These are phyloP conservation scores for Eriocheir sinensis DNA, from an alignment of 1,140 invertebrate species.

Conservation along the genomic window DNA sequence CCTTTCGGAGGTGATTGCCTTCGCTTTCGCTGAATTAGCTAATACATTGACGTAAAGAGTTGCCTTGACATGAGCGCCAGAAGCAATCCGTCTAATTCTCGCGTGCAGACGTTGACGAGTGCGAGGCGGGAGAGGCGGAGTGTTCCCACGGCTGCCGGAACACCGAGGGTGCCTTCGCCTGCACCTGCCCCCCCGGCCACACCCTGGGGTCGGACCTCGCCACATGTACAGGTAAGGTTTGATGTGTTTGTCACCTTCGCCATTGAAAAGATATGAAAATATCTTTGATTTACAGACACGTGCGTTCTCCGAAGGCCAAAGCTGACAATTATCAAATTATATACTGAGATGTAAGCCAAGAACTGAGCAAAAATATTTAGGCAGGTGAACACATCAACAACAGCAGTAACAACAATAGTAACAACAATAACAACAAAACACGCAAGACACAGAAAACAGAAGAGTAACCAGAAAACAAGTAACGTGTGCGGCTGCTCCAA, in stretches of 20 bases:
- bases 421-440: no score
- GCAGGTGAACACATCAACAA: no score
- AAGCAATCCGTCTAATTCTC: constrained; percentile 40
- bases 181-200: constrained; percentile 87
- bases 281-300: neutral
- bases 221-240: constrained; percentile 78
- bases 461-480: no score
- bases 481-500: no score
- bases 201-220: constrained; percentile 82
- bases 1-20: no score
- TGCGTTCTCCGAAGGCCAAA: no score
- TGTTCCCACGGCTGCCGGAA: constrained; percentile 81
- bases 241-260: neutral
- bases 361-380: no score
- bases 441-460: no score
- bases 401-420: no score
- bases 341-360: no score
- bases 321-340: no score
- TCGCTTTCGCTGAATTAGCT: neutral
- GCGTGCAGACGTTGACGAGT: constrained; percentile 78
- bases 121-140: constrained; percentile 75
- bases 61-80: neutral
- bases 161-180: constrained; percentile 83
- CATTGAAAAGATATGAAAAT: no score
- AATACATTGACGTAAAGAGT: neutral